phyloP scores from a whole-genome alignment of 1,140 invertebrate genomes.

The Piezodorus guildinii region DNA sequence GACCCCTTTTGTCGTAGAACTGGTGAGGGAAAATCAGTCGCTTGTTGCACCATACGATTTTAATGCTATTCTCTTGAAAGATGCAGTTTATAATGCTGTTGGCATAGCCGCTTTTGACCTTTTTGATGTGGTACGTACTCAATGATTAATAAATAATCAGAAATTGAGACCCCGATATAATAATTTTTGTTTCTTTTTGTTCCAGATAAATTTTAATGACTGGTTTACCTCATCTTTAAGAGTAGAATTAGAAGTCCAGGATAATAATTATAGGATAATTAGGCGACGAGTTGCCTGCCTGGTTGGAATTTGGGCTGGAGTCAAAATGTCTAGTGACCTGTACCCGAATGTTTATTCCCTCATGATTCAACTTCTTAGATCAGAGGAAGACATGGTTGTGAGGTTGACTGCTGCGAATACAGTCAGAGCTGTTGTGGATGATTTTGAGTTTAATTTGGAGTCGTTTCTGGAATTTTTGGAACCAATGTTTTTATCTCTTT shows the following conservation, averaged over 20 bases:
- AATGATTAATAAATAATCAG: no score
- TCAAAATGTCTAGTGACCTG: slow-evolving; percentile 68
- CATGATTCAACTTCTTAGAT: slow-evolving; percentile 55
- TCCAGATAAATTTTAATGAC: slow-evolving; percentile 74
- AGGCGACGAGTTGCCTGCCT: slow-evolving; percentile 78
- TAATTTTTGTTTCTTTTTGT: slow-evolving; percentile 11
- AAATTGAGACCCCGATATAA: no score
- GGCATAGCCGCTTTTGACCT: slow-evolving; percentile 81
- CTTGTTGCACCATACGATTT: slow-evolving; percentile 56
- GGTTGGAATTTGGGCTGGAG: slow-evolving; percentile 72
- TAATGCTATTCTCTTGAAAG: slow-evolving; percentile 68
- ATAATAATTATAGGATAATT: slow-evolving; percentile 78
- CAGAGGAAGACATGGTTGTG: slow-evolving; percentile 69
- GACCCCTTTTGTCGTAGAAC: slow-evolving; percentile 58
- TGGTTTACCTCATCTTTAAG: slow-evolving; percentile 80
- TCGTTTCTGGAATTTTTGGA: slow-evolving; percentile 75
- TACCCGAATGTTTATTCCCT: slow-evolving; percentile 70
- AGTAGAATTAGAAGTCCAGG: slow-evolving; percentile 67
- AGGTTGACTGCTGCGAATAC: slow-evolving; percentile 65
- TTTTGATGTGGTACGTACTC: slow-evolving; percentile 65
- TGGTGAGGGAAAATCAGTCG: slow-evolving; percentile 49
- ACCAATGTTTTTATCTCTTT: slow-evolving; percentile 62
- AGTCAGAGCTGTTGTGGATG: slow-evolving; percentile 71
- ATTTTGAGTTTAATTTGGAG: slow-evolving; percentile 82
- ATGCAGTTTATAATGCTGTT: slow-evolving; percentile 90